A percentile compares a stretch with the other conserved stretches of the same genome.
Evolutionary conservation across 2,888 invertebrate genomes (phyloP).

Genomic region (Tridacna gigas): DNA sequence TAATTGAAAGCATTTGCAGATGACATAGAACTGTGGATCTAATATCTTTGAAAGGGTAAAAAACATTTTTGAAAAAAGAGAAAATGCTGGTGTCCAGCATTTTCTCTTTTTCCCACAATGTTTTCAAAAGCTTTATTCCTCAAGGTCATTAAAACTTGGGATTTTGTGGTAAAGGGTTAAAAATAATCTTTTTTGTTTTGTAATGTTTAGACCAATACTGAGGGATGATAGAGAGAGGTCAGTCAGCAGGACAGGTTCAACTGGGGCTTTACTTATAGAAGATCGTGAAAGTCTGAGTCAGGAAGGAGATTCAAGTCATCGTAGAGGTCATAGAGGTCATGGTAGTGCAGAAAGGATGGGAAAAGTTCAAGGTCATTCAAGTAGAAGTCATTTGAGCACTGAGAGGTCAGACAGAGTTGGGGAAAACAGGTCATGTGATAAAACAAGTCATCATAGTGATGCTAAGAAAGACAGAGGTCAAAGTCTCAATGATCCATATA

Average conservation of each 20-base stretch:
- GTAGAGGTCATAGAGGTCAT: conserved; percentile 3
- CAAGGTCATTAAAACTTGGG: too few relatives aligned
- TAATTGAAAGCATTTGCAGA: too few relatives aligned
- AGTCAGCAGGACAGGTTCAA: background rate
- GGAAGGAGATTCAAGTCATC: background rate
- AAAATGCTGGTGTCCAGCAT: too few relatives aligned
- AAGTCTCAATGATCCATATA: conserved; percentile 24
- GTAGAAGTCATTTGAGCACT: background rate
- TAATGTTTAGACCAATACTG: background rate
- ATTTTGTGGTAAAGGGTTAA: background rate
- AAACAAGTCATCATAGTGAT: conserved; percentile 8
- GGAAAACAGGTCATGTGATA: background rate
- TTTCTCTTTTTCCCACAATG: too few relatives aligned
- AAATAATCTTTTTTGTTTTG: background rate
- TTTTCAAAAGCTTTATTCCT: too few relatives aligned
- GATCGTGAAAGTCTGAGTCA: background rate
- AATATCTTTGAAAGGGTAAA: too few relatives aligned
- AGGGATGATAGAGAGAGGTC: background rate
- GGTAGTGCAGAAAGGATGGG: background rate
- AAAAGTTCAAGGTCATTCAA: conserved; percentile 17
- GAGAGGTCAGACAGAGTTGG: background rate
- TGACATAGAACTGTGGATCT: too few relatives aligned
- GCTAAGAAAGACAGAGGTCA: background rate
- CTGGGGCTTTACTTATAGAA: background rate
- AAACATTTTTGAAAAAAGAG: too few relatives aligned